A percentile compares a stretch with the other conserved stretches of the same genome.
Conservation (phyloP, 2,888 invertebrate genomes). For the Diplazon laetatorius region DNA sequence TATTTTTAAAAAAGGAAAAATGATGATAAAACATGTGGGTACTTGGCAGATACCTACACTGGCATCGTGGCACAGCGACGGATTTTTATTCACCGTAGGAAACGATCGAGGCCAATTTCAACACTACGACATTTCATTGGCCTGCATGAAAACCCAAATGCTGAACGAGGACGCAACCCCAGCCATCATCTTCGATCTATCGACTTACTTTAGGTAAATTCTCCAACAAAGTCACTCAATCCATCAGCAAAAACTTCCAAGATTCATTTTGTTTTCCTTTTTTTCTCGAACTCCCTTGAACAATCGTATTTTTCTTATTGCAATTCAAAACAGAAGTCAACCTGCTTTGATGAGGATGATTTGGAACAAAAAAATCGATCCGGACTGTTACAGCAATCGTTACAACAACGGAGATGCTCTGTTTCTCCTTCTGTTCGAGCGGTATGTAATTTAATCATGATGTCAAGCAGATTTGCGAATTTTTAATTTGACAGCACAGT, state of each 20-base stretch:
- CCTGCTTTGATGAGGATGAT: constrained; percentile 84
- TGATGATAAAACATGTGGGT: constrained; percentile 58
- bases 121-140: constrained; percentile 89
- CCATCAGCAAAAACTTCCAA: not conserved
- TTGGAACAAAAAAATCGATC: constrained; percentile 85
- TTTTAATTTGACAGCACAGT: not conserved
- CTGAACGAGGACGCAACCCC: constrained; percentile 87
- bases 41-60: constrained; percentile 85
- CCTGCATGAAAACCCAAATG: constrained; percentile 87
- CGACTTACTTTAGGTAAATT: constrained; percentile 84
- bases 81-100: constrained; percentile 87
- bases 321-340: constrained; percentile 80
- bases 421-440: constrained; percentile 85
- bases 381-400: constrained; percentile 78
- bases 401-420: constrained; percentile 84
- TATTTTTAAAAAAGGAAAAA: too few species aligned
- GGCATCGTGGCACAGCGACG: constrained; percentile 89
- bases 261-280: not conserved
- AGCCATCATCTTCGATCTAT: constrained; percentile 86
- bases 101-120: constrained; percentile 90
- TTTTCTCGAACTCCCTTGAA: not conserved
- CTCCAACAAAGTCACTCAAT: not conserved
- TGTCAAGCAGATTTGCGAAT: not conserved
- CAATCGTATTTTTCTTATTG: not conserved
- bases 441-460: constrained; percentile 73